Evolutionary conservation across 2,888 invertebrate genomes (phyloP), one percentile per base, ranked within the genome.

Genomic region (Protophormia terraenovae): DNA sequence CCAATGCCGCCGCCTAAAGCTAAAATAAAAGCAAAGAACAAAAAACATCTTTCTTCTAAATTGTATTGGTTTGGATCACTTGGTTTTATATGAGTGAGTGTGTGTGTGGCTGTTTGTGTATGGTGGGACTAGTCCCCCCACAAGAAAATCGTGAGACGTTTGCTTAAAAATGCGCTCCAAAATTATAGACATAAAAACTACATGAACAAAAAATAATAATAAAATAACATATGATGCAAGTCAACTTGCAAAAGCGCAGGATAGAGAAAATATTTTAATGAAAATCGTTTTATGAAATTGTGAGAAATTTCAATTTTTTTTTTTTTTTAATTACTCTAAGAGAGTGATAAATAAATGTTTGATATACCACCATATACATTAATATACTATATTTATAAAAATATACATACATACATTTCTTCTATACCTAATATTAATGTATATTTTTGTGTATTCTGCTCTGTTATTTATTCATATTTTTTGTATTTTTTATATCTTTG

Each of bases 1-100:
- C 88, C 90, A 89, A 89, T 88, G 89, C 88, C 89, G 89, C 90
- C 89, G 90, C 90, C 89, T 89, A 88, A 91, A 91, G 91, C 89
- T 81, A 83, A 87, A 88, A 84, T 82, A 87, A 87, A 80, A 67
- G 60, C 77, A 73, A 87, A 89, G 38, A 58, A 86, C 19, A 69
- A 77, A 85, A 83, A 89, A 89, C 88, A 90, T 88, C 88, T 88
- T 90, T 89, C 88, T 89, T 89, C 88, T 88, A 90, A 88, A 90
- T 88, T 88, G 89, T 82, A 60, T 58, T 72, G 45, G 47, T 47
- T 24, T 82, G 71, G 69, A 41, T 41, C 62, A 29, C 19, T n/a
- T 29, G 53, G 38, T 41, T 58, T 8, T 73, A 45, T 14, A 60
- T 73, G 58, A 58, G 38, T 16, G 35, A 32, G 14, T 4, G 32